Percentiles rank a stretch among this genome's conserved stretches.
Evolutionary conservation across 1,140 invertebrate genomes (phyloP).

Genomic region (Littorina saxatilis): DNA sequence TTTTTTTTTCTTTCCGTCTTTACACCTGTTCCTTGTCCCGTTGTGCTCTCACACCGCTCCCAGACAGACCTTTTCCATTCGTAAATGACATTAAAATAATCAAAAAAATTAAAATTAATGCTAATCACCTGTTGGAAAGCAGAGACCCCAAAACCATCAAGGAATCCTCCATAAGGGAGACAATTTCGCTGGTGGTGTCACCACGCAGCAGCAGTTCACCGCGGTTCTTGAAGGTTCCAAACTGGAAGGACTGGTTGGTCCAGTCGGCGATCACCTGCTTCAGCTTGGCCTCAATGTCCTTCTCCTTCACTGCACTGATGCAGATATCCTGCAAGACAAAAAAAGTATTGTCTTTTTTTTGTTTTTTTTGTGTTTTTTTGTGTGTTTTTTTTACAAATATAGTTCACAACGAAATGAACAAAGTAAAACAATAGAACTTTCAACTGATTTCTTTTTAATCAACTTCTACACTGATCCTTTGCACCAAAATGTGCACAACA

Average conservation of each 20-base stretch:
- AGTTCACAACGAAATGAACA: neutral
- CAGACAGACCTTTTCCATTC: too few relatives aligned
- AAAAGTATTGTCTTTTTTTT: neutral
- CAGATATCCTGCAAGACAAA: constrained; percentile 87
- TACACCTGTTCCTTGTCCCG: too few relatives aligned
- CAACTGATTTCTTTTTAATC: neutral
- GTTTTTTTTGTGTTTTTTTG: too few relatives aligned
- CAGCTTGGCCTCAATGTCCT: constrained; percentile 97
- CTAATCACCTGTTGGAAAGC: constrained; percentile 91
- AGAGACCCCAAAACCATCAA: constrained; percentile 96
- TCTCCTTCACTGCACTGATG: constrained; percentile 98
- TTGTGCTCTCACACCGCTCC: too few relatives aligned
- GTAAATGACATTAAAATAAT: too few relatives aligned
- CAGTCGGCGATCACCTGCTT: constrained; percentile 96
- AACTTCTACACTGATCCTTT: neutral
- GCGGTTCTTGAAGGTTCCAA: constrained; percentile 95
- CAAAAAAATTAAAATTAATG: too few relatives aligned
- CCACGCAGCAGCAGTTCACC: constrained; percentile 94
- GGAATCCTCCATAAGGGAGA: constrained; percentile 95
- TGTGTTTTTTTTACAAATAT: neutral
- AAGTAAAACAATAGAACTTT: neutral
- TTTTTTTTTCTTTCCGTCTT: too few relatives aligned
- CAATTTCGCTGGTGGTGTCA: constrained; percentile 96
- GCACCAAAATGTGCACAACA: too few relatives aligned
- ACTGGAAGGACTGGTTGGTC: constrained; percentile 94